Percentiles rank a stretch among this genome's conserved stretches.
Conservation (phyloP, 2,113 vertebrate species). For the Oncorhynchus tshawytscha region DNA sequence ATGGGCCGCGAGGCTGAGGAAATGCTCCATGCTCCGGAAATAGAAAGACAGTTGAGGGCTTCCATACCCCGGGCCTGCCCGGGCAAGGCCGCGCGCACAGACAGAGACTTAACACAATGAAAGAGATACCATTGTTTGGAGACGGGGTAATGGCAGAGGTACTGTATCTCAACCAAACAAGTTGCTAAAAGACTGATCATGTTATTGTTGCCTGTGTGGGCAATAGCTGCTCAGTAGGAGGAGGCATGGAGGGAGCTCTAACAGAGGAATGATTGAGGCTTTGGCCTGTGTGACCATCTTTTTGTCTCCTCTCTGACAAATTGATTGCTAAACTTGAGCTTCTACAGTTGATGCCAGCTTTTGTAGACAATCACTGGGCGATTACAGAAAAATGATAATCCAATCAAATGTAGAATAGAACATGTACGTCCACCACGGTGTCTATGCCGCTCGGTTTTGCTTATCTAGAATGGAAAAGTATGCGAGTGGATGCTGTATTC, state of each 20-base stretch:
- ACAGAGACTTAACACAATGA: constrained; percentile 66
- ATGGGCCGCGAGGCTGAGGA: constrained; percentile 66
- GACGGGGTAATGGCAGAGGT: constrained; percentile 61
- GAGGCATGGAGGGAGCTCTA: constrained; percentile 35
- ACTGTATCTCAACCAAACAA: constrained; percentile 37
- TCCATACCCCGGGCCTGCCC: constrained; percentile 46
- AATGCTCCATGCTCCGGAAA: constrained; percentile 69
- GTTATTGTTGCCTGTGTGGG: constrained; percentile 43
- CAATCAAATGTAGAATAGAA: constrained; percentile 29
- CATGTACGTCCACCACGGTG: background rate
- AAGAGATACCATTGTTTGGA: constrained; percentile 67
- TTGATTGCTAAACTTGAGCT: constrained; percentile 56
- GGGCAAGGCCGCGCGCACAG: constrained; percentile 56
- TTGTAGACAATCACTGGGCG: constrained; percentile 56
- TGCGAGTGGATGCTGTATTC: background rate
- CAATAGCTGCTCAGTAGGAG: constrained; percentile 14
- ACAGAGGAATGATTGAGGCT: constrained; percentile 56
- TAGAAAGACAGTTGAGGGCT: constrained; percentile 76
- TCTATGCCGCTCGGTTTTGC: background rate
- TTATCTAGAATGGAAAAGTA: background rate
- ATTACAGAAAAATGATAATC: constrained; percentile 66
- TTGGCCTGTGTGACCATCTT: constrained; percentile 57
- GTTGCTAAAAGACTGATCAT: constrained; percentile 64
- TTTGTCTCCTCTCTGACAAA: constrained; percentile 59
- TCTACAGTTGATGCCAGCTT: constrained; percentile 65